phyloP scores from a whole-genome alignment of 2,113 vertebrate species.

The human (Homo sapiens) region DNA sequence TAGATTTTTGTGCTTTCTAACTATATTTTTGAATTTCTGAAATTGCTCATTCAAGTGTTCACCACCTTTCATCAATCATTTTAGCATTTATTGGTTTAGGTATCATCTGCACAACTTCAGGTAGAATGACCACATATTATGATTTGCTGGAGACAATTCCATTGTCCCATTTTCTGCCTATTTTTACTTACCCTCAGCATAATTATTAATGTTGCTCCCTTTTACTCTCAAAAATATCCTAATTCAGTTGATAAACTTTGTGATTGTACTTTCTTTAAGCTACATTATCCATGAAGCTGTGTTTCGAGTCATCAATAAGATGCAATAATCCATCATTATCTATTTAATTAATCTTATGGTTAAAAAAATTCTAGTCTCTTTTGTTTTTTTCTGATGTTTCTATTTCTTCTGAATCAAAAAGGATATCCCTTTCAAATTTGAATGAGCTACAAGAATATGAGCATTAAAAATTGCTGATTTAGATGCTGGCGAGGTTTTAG shows the following conservation, averaged over 20 bases:
- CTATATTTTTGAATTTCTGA: neutral
- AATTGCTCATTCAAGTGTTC: neutral
- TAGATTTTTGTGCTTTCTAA: neutral
- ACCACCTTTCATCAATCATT: neutral
- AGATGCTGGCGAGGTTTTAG: too few relatives aligned
- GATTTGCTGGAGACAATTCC: neutral
- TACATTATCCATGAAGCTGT: neutral
- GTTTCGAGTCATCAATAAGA: neutral
- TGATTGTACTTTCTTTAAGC: neutral
- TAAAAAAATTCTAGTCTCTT: neutral
- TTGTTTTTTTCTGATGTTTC: neutral
- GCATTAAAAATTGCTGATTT: neutral
- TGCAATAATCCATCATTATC: neutral
- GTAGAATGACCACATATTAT: neutral
- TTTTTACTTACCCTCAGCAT: neutral
- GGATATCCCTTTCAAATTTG: neutral
- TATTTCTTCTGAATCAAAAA: neutral
- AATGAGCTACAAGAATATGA: neutral
- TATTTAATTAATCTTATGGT: neutral
- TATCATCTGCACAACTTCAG: neutral
- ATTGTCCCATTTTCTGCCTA: neutral
- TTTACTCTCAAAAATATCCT: neutral
- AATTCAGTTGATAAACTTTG: neutral
- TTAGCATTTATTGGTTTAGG: neutral
- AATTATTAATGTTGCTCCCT: neutral